A percentile compares a stretch with the other conserved stretches of the same genome.
Conservation (phyloP, 2,888 invertebrate species). For the Timema podura region DNA sequence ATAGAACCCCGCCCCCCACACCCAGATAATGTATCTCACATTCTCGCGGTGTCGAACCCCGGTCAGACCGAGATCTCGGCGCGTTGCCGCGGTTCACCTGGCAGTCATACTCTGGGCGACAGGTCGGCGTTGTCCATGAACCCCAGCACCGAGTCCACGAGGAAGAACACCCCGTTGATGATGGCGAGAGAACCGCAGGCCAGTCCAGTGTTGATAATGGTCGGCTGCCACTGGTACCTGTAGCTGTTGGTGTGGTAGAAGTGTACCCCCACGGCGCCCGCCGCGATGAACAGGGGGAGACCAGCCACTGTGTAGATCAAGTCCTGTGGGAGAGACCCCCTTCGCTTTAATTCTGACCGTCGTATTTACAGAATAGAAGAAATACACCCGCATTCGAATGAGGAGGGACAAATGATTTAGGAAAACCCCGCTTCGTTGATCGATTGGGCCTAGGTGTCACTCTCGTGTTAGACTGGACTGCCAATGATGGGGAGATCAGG, state of each 20-base stretch:
- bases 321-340: constrained; percentile 22
- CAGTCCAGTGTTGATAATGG: constrained; percentile 49
- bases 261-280: constrained; percentile 23
- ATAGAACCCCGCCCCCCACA: too few relatives aligned
- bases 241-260: constrained; percentile 30
- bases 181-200: constrained; percentile 61
- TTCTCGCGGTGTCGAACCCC: too few relatives aligned
- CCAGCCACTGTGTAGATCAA: constrained; percentile 27
- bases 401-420: too few relatives aligned
- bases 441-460: too few relatives aligned
- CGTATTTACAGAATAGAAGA: too few relatives aligned
- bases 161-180: constrained; percentile 56
- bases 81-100: neutral
- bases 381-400: too few relatives aligned
- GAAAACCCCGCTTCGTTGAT: too few relatives aligned
- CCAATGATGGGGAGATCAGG: too few relatives aligned
- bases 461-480: too few relatives aligned
- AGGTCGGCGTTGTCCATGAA: constrained; percentile 41
- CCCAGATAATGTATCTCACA: too few relatives aligned
- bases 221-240: constrained; percentile 29
- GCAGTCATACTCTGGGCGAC: constrained; percentile 14
- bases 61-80: too few relatives aligned
- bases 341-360: too few relatives aligned
- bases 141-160: constrained; percentile 58
- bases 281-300: constrained; percentile 28